Conservation (phyloP, 2,888 invertebrate genomes). For the Atethmia centrago region DNA sequence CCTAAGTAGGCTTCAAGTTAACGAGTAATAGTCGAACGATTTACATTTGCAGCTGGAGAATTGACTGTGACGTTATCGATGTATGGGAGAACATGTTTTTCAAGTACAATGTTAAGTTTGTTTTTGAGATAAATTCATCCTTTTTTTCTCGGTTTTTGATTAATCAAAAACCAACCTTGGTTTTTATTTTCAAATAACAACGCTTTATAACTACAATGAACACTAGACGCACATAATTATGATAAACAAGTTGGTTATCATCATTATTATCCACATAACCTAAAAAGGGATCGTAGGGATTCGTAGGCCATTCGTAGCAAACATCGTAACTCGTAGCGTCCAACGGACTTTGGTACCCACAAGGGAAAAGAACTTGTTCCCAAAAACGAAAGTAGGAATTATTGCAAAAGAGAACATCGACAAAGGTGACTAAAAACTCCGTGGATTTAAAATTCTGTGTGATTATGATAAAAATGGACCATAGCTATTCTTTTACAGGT, state of each 20-base stretch:
- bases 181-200: no score
- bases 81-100: no score
- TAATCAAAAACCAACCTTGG: not conserved
- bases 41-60: no score
- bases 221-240: not conserved
- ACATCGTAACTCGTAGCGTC: slow-evolving; percentile 22
- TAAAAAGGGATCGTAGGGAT: not conserved
- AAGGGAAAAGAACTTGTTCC: not conserved
- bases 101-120: no score
- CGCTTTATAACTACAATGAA: not conserved
- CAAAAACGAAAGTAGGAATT: slow-evolving; percentile 2
- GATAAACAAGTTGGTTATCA: not conserved
- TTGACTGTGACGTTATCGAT: no score
- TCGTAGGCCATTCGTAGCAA: slow-evolving; percentile 23
- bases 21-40: no score
- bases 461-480: not conserved
- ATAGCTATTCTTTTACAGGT: not conserved
- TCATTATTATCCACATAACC: not conserved
- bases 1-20: no score
- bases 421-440: not conserved
- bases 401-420: not conserved
- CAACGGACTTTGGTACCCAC: not conserved
- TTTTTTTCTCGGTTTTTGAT: no score
- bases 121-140: no score
- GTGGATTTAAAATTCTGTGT: not conserved